Evolutionary conservation across 2,888 invertebrate genomes (phyloP).

Genomic region (Dryobota labecula): DNA sequence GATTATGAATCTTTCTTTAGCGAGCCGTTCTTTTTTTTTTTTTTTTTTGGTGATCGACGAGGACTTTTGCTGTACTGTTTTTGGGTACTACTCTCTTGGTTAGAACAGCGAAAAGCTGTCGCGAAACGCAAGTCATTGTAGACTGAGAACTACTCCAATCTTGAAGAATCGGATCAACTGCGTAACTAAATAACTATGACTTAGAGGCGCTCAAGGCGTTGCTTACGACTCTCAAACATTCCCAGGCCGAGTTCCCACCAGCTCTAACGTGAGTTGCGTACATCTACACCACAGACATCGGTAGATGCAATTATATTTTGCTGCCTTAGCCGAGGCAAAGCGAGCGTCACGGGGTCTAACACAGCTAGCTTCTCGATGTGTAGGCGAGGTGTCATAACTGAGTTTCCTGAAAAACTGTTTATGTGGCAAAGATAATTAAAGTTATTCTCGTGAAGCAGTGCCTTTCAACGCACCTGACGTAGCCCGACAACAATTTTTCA

Average conservation of each 20-base stretch:
- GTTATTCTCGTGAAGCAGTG: neutral
- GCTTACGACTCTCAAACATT: neutral
- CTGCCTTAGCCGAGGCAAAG: neutral
- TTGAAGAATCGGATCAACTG: neutral
- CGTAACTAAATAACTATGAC: neutral
- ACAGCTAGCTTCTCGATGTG: neutral
- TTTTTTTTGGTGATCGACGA: neutral
- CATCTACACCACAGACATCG: neutral
- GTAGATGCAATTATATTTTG: neutral
- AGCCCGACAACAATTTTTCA: neutral
- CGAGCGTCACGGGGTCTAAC: neutral
- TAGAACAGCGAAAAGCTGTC: neutral
- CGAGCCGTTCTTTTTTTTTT: neutral
- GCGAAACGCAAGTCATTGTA: neutral
- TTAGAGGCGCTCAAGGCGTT: neutral
- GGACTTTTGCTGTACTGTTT: neutral
- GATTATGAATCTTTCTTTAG: neutral
- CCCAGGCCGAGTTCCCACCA: neutral
- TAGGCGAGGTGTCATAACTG: neutral
- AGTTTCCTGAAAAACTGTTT: neutral
- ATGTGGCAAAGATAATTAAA: conserved; percentile 6
- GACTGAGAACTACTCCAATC: neutral
- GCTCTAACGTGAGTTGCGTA: neutral
- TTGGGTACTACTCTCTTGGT: neutral
- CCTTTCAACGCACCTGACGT: conserved; percentile 1